phyloP scores from a whole-genome alignment of 92 coral and sea anemone species.

The Palythoa grandiflora region DNA sequence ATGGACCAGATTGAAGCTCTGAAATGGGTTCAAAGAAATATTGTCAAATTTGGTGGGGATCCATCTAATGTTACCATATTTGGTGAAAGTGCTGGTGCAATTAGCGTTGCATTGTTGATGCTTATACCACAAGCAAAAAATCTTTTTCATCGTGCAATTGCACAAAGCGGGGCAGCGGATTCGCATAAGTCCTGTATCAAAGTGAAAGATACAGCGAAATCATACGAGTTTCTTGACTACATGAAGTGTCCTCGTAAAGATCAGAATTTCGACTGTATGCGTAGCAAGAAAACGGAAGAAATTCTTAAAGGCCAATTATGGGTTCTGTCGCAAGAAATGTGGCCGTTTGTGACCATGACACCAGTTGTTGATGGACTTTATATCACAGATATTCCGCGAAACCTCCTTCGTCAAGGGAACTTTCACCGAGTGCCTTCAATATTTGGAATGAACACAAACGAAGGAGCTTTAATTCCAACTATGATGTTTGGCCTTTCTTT shows the following conservation, averaged over 20 bases:
- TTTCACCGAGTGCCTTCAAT: constrained; percentile 52
- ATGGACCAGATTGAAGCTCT: constrained; percentile 70
- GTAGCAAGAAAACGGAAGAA: constrained; percentile 1
- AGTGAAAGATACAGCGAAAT: neutral
- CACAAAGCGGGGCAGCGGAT: constrained; percentile 47
- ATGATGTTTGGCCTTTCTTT: neutral
- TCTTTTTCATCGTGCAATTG: constrained; percentile 52
- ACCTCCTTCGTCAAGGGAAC: constrained; percentile 46
- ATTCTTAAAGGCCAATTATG: constrained; percentile 10
- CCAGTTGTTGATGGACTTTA: constrained; percentile 55
- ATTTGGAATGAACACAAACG: constrained; percentile 45
- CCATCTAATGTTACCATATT: constrained; percentile 47
- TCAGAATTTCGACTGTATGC: constrained; percentile 16
- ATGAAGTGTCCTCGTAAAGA: neutral
- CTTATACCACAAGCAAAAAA: constrained; percentile 45
- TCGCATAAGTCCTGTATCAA: constrained; percentile 1
- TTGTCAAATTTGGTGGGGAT: constrained; percentile 56
- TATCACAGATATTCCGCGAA: constrained; percentile 41
- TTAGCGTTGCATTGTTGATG: constrained; percentile 42
- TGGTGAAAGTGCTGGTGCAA: constrained; percentile 57
- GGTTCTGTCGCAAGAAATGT: neutral
- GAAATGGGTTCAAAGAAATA: constrained; percentile 57
- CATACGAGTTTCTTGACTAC: neutral
- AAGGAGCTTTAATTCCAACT: constrained; percentile 29
- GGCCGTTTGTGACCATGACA: neutral